These are phyloP conservation scores for Hydropsyche tenuis DNA, from an alignment of 1,140 invertebrate genomes.

Conservation along the genomic window DNA sequence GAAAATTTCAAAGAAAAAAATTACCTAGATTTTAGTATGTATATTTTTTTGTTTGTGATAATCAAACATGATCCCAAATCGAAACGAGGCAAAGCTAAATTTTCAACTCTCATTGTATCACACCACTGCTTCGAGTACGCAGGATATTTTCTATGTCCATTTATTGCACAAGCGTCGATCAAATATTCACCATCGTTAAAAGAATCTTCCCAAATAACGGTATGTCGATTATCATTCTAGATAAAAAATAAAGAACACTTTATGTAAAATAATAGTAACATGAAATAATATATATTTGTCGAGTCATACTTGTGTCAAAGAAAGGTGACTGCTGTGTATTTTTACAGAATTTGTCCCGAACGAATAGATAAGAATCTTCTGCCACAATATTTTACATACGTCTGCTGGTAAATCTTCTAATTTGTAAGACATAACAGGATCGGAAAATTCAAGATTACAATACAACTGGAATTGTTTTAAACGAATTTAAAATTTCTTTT, in stretches of 20 bases:
- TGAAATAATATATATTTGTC: not conserved
- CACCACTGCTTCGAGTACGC: conserved; percentile 37
- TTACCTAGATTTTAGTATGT: conserved; percentile 41
- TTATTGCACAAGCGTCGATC: conserved; percentile 35
- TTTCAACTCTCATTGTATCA: conserved; percentile 34
- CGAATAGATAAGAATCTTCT: conserved; percentile 42
- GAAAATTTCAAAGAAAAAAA: too few species aligned
- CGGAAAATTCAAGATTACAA: conserved; percentile 38
- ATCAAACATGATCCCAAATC: conserved; percentile 41
- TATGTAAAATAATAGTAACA: not conserved
- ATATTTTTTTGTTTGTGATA: conserved; percentile 44
- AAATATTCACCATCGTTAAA: conserved; percentile 43
- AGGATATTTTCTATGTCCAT: conserved; percentile 28
- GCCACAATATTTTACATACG: conserved; percentile 41
- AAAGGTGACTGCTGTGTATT: conserved; percentile 45
- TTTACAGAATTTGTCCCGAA: conserved; percentile 40
- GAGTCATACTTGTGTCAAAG: conserved; percentile 39
- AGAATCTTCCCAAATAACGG: conserved; percentile 44
- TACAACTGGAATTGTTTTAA: conserved; percentile 33
- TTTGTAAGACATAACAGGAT: conserved; percentile 38
- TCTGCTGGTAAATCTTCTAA: conserved; percentile 38
- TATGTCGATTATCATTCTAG: conserved; percentile 40
- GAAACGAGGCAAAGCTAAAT: conserved; percentile 43
- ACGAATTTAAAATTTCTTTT: not conserved
- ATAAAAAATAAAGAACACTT: conserved; percentile 18